Conservation (phyloP, 2,113 vertebrate genomes). For the Colius striatus region DNA sequence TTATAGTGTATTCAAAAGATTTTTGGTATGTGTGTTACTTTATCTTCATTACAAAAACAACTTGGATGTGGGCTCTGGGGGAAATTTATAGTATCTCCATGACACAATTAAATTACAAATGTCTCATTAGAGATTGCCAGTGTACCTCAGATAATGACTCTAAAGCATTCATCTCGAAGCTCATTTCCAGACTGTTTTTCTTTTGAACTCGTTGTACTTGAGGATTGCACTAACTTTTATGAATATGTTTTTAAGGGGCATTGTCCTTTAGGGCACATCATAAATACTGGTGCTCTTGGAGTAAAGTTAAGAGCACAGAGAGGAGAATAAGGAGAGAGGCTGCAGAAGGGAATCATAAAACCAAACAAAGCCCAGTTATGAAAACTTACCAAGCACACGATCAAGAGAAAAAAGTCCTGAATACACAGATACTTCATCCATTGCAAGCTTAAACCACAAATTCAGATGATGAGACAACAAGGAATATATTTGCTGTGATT, state of each 20-base stretch:
- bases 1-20: slow-evolving; percentile 68
- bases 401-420: background rate
- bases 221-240: slow-evolving; percentile 33
- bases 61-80: slow-evolving; percentile 58
- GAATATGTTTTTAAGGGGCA: slow-evolving; percentile 50
- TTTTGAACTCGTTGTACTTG: slow-evolving; percentile 38
- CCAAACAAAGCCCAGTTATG: background rate
- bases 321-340: background rate
- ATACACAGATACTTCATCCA: background rate
- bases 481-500: background rate
- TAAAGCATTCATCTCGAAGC: slow-evolving; percentile 56
- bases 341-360: background rate
- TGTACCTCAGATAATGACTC: slow-evolving; percentile 69
- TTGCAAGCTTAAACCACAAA: background rate
- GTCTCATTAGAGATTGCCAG: slow-evolving; percentile 75
- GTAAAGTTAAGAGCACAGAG: background rate
- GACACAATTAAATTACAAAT: slow-evolving; percentile 77
- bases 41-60: slow-evolving; percentile 80
- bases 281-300: slow-evolving; percentile 37
- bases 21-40: slow-evolving; percentile 76
- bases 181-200: slow-evolving; percentile 52
- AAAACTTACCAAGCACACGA: background rate
- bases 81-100: slow-evolving; percentile 67
- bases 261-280: slow-evolving; percentile 37
- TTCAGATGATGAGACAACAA: background rate